Evolutionary conservation across 2,113 vertebrate genomes (phyloP), one percentile per base, ranked within the genome.

Genomic region (Okapia johnstoni): DNA sequence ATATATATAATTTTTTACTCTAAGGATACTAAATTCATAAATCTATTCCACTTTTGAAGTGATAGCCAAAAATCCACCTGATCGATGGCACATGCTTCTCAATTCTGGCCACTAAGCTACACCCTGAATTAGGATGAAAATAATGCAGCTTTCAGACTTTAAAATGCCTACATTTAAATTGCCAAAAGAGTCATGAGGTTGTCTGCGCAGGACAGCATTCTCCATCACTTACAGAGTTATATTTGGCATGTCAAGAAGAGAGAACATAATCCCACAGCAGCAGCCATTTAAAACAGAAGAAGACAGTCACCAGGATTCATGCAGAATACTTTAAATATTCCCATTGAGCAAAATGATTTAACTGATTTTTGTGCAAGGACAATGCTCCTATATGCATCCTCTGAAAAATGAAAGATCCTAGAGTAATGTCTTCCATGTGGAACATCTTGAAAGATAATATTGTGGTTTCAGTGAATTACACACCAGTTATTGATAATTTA

Each of bases 391-490:
- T 97, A 97, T 93, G 97, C 80, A 98, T 98, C 98, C 98, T 98
- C 87, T 96, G 97, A 94, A 98, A 98, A 98, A 96, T 96, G 97
- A 98, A 98, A 98, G 97, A 98, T 98, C 97, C 98, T 23, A 93
- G 98, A 98, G 97, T 84, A 98, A 97, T 91, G 95, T 98, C 98
- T 98, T 98, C 98, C 98, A 98, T 5, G 96, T 98, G 94, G 98
- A 98, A 98, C 97, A 98, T 94, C 96, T 94, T 96, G 95, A 98
- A 98, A 98, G 92, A 97, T 36, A 97, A 13, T 60, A 98, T 98
- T 99, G 99, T 99, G 99, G 98, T 99, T 98, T 99, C 98, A 97
- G 95, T 98, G 98, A 99, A 97, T 98, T 98, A 98, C 94, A 93
- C 43, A 92, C 90, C 92, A 98, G 98, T 99, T 98, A 98, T 93